A percentile compares a stretch with the other conserved stretches of the same genome.
These are phyloP conservation scores for Porphyrio hochstetteri DNA, from an alignment of 2,113 vertebrate genomes.

Conservation along the genomic window DNA sequence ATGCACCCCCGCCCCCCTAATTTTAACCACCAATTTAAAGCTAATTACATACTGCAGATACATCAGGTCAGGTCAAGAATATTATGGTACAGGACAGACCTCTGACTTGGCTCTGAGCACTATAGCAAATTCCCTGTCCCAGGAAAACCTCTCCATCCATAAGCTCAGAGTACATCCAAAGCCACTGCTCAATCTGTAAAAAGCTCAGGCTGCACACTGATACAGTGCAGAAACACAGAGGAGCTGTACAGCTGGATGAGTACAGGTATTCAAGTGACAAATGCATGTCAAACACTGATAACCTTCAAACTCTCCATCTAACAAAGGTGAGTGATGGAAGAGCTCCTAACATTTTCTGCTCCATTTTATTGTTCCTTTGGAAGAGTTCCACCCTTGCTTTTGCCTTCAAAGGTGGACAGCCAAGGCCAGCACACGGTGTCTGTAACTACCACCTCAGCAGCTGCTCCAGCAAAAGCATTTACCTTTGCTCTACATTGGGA, in stretches of 20 bases:
- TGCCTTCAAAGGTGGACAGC: not conserved
- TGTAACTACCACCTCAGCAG: not conserved
- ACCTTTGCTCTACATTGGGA: not conserved
- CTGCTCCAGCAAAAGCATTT: not conserved
- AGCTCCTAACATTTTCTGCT: not conserved
- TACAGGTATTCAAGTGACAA: not conserved
- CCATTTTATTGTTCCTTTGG: not conserved
- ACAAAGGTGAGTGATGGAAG: not conserved
- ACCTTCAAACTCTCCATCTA: not conserved
- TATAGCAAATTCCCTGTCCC: not conserved
- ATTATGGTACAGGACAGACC: not conserved
- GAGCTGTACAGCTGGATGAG: not conserved
- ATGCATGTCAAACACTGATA: accelerated
- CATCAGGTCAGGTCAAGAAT: not conserved
- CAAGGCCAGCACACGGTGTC: not conserved
- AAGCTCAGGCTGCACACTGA: not conserved
- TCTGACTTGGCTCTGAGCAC: not conserved
- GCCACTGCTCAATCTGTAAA: not conserved
- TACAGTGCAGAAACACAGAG: not conserved
- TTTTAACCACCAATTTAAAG: not conserved
- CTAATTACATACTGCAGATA: not conserved
- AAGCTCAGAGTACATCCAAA: not conserved
- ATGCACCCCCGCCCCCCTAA: not conserved
- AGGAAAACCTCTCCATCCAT: not conserved
- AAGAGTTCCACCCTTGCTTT: not conserved